Evolutionary conservation across 1,140 invertebrate genomes (phyloP), one percentile per base, ranked within the genome.

Genomic region (Lordiphosa mommai): DNA sequence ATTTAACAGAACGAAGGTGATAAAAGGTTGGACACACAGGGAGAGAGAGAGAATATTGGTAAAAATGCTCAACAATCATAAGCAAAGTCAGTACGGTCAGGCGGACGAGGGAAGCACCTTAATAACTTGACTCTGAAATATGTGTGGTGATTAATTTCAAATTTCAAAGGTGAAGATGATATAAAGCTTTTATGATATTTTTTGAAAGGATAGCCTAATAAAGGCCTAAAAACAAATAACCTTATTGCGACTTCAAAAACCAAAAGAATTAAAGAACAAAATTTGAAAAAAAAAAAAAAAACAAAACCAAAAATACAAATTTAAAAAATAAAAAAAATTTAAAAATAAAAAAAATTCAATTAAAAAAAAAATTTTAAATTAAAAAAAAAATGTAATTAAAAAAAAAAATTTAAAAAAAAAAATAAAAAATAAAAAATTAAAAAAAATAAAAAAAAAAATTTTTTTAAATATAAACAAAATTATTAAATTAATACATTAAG

Each of bases 401-500:
- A 8, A 40, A 20, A 5, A 40, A 51, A 48, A 14, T 4, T 56
- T 59, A 71, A 67, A 67, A 49, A 30, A 67, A 41, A 4, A 58
- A 67, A 33, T 64, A 48, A 47, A 43, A 51, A 8, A 68, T 38
- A 44, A 29, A 6, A 43, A 34, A n/a, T 10, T 10, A 43, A 10
- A 40, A 37, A 49, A 52, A 36, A 37, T 34, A 55, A 33, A 14
- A 44, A 32, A 52, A 30, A 55, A 5, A 33, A 7, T 51, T 27
- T 41, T 34, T 44, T 14, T 33, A 27, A n/a, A 56, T 61, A 44
- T 60, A 64, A 63, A 47, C 44, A 9, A 30, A 37, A 53, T 37
- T 41, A 56, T 80, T 82, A 67, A 66, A 56, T 70, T 80, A 80
- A 70, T n/a, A 70, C 49, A 49, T 38, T 7, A 13, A 9, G 48